Base-by-base conservation (phyloP, 2,113 vertebrate genomes). In the Ochotona curzoniae region DNA sequence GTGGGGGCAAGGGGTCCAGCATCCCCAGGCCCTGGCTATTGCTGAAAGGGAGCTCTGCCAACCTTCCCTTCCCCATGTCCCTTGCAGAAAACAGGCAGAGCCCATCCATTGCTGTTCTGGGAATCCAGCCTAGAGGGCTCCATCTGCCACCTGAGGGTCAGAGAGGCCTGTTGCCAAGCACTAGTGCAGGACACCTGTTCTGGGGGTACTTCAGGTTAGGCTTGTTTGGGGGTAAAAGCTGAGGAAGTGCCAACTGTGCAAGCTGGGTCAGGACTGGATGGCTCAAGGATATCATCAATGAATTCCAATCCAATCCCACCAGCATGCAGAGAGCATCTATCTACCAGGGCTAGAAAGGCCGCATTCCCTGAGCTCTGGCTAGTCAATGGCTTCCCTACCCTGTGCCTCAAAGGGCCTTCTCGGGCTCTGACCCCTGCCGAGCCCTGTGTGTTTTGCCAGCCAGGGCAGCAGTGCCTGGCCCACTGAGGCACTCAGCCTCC, bases 391-490 rank as follows among this genome's bases (percentile, higher is more conserved):
- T 5, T 54, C 35, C 60, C 54, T 57, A 4, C 18, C 14, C 54
- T 57, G 54, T 57, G 54, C 54, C 54, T 57, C 54, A 44, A 44
- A 44, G 38, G 38, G 38, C 38, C 38, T 44, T 44, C 38, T 44
- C 38, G 6, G 38, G 38, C 38, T 44, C 38, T 44, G 38, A 44
- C 4, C 38, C 38, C 38, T 44, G 38, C 38, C 38, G 38, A 44
- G 38, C 38, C 6, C 38, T 44, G 4, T 44, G 69, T 1, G 5
- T 17, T 54, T 61, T 14, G 11, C 23, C 1, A 0, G 25, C 2
- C 6, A 25, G 70, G 2, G 4, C 3, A 26, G 12, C 30, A 0
- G 17, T 44, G 38, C 38, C 38, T 6, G 38, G 38, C 38, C 38
- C 38, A 44, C 38, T 44, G 38, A 4, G 38, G 38, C 38, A 44